Evolutionary conservation across 2,797 vertebrate genomes (phyloP), one percentile per base, ranked within the genome.

Genomic region (Myripristis jacobus): DNA sequence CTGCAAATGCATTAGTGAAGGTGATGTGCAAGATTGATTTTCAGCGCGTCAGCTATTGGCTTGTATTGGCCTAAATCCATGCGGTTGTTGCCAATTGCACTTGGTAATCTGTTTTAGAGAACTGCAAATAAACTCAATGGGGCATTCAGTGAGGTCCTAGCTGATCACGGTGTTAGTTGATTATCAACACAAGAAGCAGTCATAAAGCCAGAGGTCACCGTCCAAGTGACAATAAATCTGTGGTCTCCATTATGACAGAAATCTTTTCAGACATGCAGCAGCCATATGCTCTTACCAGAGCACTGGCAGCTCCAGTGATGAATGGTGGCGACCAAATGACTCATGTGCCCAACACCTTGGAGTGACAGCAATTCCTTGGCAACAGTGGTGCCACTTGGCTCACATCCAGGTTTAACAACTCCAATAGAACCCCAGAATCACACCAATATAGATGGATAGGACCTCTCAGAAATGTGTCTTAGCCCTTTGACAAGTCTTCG

Each of bases 401-500:
- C 9, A 38, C 54, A 46, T 79, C 79, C 77, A 70, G 48, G 12
- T 63, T 70, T 69, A 70, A 74, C 48, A 47, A 22, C 44, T 66
- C 74, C 51, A 81, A 56, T 22, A 70, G 34, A 71, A 57, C 43
- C 21, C 60, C 34, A 72, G 72, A 76, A 77, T 80, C 50, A 55
- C n/a, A 59, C 65, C 18, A 69, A 78, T 64, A 34, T 71, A 84
- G 75, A 79, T 66, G 56, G 73, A 81, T 70, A 73, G 25, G 58
- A 74, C 79, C 38, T 54, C 52, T 82, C 70, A 75, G 36, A 81
- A 74, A 53, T 47, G 29, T 57, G 22, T 73, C 71, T 75, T 44
- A 62, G 70, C 59, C 53, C 64, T 74, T 63, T 70, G 75, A 81
- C 70, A 69, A 81, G 63, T 81, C 75, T 55, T 60, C 57, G 56